These are phyloP conservation scores for Graphium colonna DNA, from an alignment of 2,888 invertebrate genomes.

Conservation along the genomic window DNA sequence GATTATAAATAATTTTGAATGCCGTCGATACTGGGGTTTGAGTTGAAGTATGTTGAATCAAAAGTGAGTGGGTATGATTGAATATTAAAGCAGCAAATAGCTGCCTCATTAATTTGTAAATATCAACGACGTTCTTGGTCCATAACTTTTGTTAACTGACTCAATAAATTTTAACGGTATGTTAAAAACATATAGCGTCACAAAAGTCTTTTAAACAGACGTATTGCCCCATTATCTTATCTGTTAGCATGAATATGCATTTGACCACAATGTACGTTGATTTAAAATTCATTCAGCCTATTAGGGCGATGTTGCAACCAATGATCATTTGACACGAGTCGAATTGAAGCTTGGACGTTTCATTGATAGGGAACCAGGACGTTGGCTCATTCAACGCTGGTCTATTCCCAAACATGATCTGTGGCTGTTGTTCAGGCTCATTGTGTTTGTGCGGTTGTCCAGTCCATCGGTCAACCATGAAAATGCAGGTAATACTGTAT, in stretches of 20 bases:
- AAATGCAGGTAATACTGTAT: no score
- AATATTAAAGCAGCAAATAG: no score
- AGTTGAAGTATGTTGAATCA: no score
- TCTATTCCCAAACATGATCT: slow-evolving; percentile 37
- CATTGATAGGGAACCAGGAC: slow-evolving; percentile 75
- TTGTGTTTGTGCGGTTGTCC: slow-evolving; percentile 51
- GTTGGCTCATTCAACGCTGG: slow-evolving; percentile 65
- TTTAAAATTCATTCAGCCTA: slow-evolving; percentile 72
- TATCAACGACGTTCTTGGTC: no score
- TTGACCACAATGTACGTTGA: slow-evolving; percentile 37
- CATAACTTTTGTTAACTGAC: no score
- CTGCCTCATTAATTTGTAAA: no score
- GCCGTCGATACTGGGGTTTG: no score
- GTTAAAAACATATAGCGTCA: neutral
- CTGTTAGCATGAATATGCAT: slow-evolving; percentile 12
- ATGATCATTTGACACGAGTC: slow-evolving; percentile 76
- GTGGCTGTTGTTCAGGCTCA: slow-evolving; percentile 35
- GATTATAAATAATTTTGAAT: no score
- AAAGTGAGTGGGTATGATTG: no score
- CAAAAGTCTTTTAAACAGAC: neutral
- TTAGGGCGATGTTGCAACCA: slow-evolving; percentile 74
- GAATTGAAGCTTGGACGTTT: slow-evolving; percentile 69
- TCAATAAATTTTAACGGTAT: slow-evolving; percentile 1
- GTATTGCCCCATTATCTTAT: slow-evolving; percentile 1
- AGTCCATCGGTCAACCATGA: slow-evolving; percentile 15